phyloP scores from a whole-genome alignment of 2,888 invertebrate genomes.

The Tenthredo scrophulariae region DNA sequence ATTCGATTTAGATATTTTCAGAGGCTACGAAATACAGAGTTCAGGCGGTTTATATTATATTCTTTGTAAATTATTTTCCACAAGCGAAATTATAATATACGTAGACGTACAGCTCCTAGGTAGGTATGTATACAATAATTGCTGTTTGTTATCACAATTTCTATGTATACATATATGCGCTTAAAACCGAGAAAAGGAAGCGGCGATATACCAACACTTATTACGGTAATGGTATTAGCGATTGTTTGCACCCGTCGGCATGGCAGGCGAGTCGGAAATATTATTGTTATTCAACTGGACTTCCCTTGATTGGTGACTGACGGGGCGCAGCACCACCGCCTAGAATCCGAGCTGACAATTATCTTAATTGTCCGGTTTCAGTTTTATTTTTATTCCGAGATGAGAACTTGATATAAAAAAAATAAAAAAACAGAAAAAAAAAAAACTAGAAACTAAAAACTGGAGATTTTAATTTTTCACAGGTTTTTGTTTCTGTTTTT shows the following conservation, averaged over 20 bases:
- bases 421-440: not conserved
- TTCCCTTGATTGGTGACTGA: conserved; percentile 43
- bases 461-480: not conserved
- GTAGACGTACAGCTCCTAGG: too few relatives aligned
- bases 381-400: not conserved
- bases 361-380: not conserved
- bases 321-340: not conserved
- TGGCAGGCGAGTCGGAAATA: conserved; percentile 37
- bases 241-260: conserved; percentile 37
- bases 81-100: too few relatives aligned
- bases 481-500: not conserved
- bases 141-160: not conserved
- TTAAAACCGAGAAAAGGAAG: not conserved
- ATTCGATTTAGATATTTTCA: too few relatives aligned
- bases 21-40: too few relatives aligned
- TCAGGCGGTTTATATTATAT: too few relatives aligned
- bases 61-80: too few relatives aligned
- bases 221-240: conserved; percentile 48
- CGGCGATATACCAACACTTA: conserved; percentile 8
- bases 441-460: not conserved
- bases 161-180: not conserved
- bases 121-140: not conserved
- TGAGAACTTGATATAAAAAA: too few relatives aligned
- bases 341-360: conserved; percentile 6
- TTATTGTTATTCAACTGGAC: conserved; percentile 44